Evolutionary conservation across 2,113 vertebrate species (phyloP), one percentile per base, ranked within the genome.

Genomic region (Azemiops feae): DNA sequence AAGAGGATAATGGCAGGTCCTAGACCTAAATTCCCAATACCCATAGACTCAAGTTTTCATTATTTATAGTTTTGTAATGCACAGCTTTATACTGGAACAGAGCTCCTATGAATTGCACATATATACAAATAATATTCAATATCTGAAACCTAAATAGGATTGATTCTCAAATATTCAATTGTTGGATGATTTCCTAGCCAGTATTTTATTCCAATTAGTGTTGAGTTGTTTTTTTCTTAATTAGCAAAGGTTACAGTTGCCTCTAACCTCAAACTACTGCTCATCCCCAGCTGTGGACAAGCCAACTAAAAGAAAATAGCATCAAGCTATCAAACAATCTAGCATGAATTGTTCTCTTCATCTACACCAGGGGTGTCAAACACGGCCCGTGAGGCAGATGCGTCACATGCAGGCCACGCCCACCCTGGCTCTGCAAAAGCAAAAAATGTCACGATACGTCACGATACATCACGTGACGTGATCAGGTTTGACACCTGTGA

Each of bases 241-340:
- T 89, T 89, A 89, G 81, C 87, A 89, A 92, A 89, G 25, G 25
- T 53, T 81, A 25, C 52, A 81, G 30, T 89, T 89, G 60, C 55
- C 60, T 89, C 16, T 92, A 88, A 88, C 86, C 58, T 50, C 57
- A 92, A 54, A 88, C 86, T 88, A 50, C 86, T 92, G 91, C 57
- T 69, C 34, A 20, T 39, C 58, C 18, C 58, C 34, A 88, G 50
- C 60, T 22, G 60, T 53, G n/a, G 60, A 74, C 50, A 47, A 92
- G 50, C 86, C 60, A 89, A 81, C 34, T 18, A 34, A 92, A 34
- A 53, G 52, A 92, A 92, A 89, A 81, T 39, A 81, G 69, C 60
- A 55, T 47, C 18, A 81, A 92, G 23, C n/a, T 69, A 20, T 8
- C 6, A 16, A 89, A 20, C 18, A 86, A 57, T 20, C 34, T n/a